A percentile compares a stretch with the other conserved stretches of the same genome.
These are phyloP conservation scores for Upupa epops DNA, from an alignment of 2,113 vertebrate genomes.

Conservation along the genomic window DNA sequence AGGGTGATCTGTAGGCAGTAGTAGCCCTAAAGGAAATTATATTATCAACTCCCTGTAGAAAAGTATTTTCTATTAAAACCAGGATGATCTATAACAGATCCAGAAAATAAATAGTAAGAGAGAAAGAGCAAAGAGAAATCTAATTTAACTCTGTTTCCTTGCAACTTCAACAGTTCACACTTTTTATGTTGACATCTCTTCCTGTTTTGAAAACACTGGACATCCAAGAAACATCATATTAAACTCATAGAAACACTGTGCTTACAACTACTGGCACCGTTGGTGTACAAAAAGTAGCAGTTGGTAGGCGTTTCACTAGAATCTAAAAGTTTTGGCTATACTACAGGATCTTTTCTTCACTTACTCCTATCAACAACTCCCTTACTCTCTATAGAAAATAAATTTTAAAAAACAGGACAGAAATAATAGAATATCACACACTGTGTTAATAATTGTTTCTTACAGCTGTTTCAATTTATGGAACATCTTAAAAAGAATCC, in stretches of 20 bases:
- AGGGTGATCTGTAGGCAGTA: background rate
- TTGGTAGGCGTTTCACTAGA: background rate
- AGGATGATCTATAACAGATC: background rate
- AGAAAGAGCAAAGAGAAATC: background rate
- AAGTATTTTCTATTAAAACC: background rate
- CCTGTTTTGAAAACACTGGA: background rate
- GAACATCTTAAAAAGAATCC: background rate
- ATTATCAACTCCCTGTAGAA: background rate
- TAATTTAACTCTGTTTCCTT: background rate
- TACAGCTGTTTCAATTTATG: background rate
- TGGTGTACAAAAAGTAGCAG: background rate
- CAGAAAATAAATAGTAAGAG: background rate
- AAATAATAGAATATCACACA: background rate
- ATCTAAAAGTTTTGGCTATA: background rate
- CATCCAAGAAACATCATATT: background rate
- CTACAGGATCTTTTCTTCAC: background rate
- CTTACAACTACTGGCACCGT: background rate
- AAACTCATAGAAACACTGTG: background rate
- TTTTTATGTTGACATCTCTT: background rate
- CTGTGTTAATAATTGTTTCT: background rate
- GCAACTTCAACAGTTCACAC: background rate
- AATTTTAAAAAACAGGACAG: background rate
- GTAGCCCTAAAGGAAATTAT: background rate
- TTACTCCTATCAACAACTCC: background rate
- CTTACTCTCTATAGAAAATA: background rate